Percentiles rank a stretch among this genome's conserved stretches.
Evolutionary conservation across 2,888 invertebrate genomes (phyloP).

Genomic region (Pyrgus malvae): DNA sequence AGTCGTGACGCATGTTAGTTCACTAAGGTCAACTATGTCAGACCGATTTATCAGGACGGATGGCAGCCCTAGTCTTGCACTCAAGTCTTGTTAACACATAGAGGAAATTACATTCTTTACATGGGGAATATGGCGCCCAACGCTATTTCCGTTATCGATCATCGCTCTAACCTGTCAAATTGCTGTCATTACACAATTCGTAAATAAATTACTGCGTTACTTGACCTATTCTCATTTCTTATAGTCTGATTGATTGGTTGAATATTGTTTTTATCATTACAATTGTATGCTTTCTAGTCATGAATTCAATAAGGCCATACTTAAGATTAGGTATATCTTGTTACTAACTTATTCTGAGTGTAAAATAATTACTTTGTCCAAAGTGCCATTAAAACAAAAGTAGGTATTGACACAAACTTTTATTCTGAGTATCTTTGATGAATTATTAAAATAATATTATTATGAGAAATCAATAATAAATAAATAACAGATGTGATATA

Average conservation of each 20-base stretch:
- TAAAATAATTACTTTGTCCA: no score
- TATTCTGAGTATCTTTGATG: no score
- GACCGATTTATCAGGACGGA: constrained; percentile 2
- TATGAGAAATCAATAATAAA: no score
- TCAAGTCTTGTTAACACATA: constrained; percentile 78
- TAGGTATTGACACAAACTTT: no score
- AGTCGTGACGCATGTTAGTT: constrained; percentile 1
- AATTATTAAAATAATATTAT: no score
- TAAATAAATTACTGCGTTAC: constrained; percentile 47
- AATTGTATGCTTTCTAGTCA: no score
- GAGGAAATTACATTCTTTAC: constrained; percentile 79
- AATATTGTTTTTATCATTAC: neutral
- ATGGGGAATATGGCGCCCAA: constrained; percentile 61
- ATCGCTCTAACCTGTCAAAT: constrained; percentile 68
- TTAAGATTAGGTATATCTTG: no score
- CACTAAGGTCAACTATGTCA: constrained; percentile 8
- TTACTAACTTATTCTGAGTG: no score
- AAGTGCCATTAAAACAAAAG: no score
- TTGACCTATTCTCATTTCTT: constrained; percentile 25
- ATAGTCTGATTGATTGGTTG: constrained; percentile 5
- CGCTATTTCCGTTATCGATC: constrained; percentile 73
- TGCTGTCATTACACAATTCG: constrained; percentile 62
- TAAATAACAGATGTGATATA: no score
- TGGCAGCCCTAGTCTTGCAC: constrained; percentile 43
- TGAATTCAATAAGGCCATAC: no score